phyloP scores from a whole-genome alignment of 92 coral and sea anemone species.

The Montipora capitata region DNA sequence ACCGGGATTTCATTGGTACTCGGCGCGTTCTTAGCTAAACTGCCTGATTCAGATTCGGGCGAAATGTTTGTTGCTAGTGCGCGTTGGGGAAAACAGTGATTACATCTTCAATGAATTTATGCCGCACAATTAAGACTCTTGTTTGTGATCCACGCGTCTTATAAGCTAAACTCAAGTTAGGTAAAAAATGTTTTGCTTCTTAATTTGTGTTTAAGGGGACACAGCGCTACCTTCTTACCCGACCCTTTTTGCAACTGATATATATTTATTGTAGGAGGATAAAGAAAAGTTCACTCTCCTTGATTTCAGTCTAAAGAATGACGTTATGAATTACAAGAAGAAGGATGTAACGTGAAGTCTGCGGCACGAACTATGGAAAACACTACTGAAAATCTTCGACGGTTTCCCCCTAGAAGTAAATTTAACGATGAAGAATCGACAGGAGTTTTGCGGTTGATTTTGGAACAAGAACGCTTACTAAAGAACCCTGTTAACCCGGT shows the following conservation, averaged over 20 bases:
- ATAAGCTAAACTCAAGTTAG: no score
- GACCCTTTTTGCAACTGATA: no score
- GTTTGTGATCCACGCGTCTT: no score
- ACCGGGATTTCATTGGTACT: background rate
- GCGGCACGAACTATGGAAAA: constrained; percentile 40
- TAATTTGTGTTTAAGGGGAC: background rate
- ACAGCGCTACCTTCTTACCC: no score
- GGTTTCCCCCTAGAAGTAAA: constrained; percentile 93
- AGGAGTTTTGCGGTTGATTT: constrained; percentile 88
- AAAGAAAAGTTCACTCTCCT: background rate
- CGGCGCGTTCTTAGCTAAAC: background rate
- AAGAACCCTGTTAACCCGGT: constrained; percentile 91
- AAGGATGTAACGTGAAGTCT: background rate
- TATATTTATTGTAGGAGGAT: background rate
- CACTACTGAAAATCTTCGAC: constrained; percentile 50
- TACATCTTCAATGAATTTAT: no score
- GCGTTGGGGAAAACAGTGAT: no score
- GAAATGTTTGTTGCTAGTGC: no score
- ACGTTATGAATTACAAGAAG: background rate
- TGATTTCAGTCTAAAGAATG: background rate
- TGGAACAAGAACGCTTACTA: constrained; percentile 91
- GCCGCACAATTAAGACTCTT: no score
- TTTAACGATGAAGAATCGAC: constrained; percentile 99
- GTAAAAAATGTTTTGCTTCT: background rate
- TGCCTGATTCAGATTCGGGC: no score